Base-by-base conservation (phyloP, 2,797 vertebrate species). In the Clamator glandarius region DNA sequence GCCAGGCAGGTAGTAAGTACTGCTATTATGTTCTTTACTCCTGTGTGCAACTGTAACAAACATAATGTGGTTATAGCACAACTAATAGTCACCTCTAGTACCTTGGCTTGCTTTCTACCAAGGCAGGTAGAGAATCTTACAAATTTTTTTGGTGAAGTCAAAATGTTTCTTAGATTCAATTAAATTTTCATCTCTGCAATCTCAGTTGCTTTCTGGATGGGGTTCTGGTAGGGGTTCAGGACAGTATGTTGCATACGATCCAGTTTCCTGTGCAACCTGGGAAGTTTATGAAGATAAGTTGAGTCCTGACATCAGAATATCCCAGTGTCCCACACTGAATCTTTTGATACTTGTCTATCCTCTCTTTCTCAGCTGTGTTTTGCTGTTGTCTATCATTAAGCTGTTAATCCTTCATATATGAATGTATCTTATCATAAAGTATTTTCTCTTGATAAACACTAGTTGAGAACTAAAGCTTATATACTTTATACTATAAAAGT, bases 191-290 rank as follows among this genome's bases (percentile, higher is more conserved):
- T 54, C 52, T 58, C 28, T 12, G 50, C 20, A 51, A 10, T 16
- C 44, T 75, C 1, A 0, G 18, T 75, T 84, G 11, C 25, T 36
- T 90, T 72, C 66, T 57, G 20, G 11, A 33, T 76, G 59, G 44
- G 26, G 15, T 64, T 69, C 55, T 70, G 19, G 11, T 63, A 51
- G 31, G 23, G 9, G 29, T 63, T 74, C 31, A 66, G 83, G 42
- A 73, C 11, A 33, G 2, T 15, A 23, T n/a, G 15, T 15, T 15
- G 9, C 1, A 0, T 7, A 74, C 31, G 23, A 57, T 15, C 1
- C 20, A 39, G n/a, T 11, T 75, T 72, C 14, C 55, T 87, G 23
- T 63, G 46, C 25, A 76, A 26, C 44, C 25, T 62, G 63, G 67
- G 52, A 92, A 62, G 26, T 26, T 33, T 74, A 12, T 48, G 58